These are phyloP conservation scores for Chaetodon trifasciatus DNA, from an alignment of 2,797 vertebrate genomes.

Conservation along the genomic window DNA sequence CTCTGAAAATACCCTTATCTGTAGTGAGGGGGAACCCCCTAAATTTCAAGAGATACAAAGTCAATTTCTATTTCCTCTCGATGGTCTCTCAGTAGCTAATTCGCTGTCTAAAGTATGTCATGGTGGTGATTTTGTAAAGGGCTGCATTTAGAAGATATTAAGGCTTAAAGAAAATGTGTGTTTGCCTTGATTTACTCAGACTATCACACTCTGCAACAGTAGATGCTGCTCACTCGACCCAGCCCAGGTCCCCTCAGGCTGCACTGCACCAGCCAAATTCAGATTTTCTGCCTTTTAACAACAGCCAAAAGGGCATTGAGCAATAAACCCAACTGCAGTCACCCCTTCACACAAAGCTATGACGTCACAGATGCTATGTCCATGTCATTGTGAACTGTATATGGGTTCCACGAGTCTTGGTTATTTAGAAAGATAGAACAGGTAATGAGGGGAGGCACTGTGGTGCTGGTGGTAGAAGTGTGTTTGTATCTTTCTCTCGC, in stretches of 20 bases:
- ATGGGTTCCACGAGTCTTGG: slow-evolving; percentile 10
- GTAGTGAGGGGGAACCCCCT: not conserved
- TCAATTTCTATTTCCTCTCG: not conserved
- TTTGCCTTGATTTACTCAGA: slow-evolving; percentile 32
- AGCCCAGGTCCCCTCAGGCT: slow-evolving; percentile 29
- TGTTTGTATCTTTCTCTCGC: slow-evolving; percentile 15
- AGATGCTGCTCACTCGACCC: slow-evolving; percentile 30
- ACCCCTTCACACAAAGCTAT: slow-evolving; percentile 38
- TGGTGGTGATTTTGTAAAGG: slow-evolving; percentile 5
- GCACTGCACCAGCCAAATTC: slow-evolving; percentile 43
- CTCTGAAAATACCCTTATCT: slow-evolving; percentile 5
- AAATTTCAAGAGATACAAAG: slow-evolving; percentile 10
- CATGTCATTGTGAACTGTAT: slow-evolving; percentile 9
- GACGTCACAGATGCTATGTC: slow-evolving; percentile 34
- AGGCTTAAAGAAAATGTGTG: slow-evolving; percentile 12
- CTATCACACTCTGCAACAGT: slow-evolving; percentile 28
- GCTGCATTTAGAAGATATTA: slow-evolving; percentile 26
- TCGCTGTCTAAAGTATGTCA: not conserved
- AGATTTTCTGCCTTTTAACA: slow-evolving; percentile 44
- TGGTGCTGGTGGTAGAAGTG: slow-evolving; percentile 14
- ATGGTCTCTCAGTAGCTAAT: slow-evolving; percentile 13
- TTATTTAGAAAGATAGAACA: slow-evolving; percentile 34
- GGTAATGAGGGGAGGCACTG: slow-evolving; percentile 19
- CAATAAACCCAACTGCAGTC: slow-evolving; percentile 17
- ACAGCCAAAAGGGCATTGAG: slow-evolving; percentile 44